Evolutionary conservation across 2,888 invertebrate species (phyloP), one percentile per base, ranked within the genome.

Genomic region (Drosophila austrosaltans): DNA sequence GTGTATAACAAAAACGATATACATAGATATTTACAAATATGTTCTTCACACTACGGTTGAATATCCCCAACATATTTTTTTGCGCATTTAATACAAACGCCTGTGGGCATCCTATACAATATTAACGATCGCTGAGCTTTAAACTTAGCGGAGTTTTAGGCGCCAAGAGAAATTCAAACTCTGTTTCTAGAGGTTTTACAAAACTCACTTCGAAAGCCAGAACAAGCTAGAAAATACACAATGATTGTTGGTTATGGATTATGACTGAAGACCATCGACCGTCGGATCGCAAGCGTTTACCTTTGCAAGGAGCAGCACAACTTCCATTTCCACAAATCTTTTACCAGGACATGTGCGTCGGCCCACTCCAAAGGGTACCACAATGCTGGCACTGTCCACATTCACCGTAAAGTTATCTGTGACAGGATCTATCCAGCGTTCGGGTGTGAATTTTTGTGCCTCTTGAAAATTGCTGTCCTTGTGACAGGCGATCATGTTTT

Each of bases 261-360:
- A 12, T 40, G 48, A 20, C 30, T 8, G 7, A 8, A 10, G 25
- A 30, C 28, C 8, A 30, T 53, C 12, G 2, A 16, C 16, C 16
- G 16, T 16, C 16, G n/a, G 30, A 20, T 39, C 42, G 2, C 16
- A 10, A 42, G 12, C n/a, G 62, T 88, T 75, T 81, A 96, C 96
- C 94, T 96, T 95, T 28, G 96, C 96, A 22, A 97, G 92, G 69
- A 96, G 93, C 63, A 97, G 93, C 72, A 96, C 95, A 20, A 97
- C 93, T 79, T 96, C 96, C 78, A 96, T 94, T 84, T 96, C 96
- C 2, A 97, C 96, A 89, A 97, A 96, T 70, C 97, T 93, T 92
- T 96, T 96, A 57, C 97, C 97, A 0, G 97, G 97, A 90, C 97
- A 97, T 92, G 96, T 96, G 56, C 97, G 93, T 62, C 95, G 94